Evolutionary conservation across 2,888 invertebrate genomes (phyloP).

Genomic region (Lycaena phlaeas): DNA sequence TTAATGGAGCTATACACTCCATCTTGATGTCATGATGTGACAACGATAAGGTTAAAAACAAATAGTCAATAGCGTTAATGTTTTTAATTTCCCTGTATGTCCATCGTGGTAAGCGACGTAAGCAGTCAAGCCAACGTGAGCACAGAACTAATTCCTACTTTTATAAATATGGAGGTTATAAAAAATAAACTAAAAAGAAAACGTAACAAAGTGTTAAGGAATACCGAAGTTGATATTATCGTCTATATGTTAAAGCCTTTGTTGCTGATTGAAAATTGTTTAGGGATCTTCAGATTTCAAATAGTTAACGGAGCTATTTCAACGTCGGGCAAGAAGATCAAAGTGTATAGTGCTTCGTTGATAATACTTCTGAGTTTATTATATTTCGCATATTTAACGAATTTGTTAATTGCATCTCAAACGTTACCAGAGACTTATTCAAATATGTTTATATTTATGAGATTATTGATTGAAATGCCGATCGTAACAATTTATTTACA

Average conservation of each 20-base stretch:
- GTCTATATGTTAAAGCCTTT: conserved; percentile 22
- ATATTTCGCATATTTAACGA: conserved; percentile 7
- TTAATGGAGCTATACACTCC: neutral
- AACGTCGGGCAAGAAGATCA: conserved; percentile 26
- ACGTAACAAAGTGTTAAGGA: conserved; percentile 8
- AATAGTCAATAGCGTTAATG: neutral
- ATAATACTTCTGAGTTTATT: conserved; percentile 20
- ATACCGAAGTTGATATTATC: conserved; percentile 2
- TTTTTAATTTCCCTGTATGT: neutral
- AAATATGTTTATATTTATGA: neutral
- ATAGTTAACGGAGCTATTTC: conserved; percentile 23
- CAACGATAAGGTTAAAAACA: neutral
- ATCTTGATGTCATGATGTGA: neutral
- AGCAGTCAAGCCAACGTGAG: no score
- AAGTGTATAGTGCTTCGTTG: conserved; percentile 23
- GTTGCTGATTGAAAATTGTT: conserved; percentile 27
- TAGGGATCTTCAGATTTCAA: conserved; percentile 36
- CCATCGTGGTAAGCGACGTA: no score
- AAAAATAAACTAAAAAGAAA: neutral
- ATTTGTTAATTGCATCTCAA: neutral
- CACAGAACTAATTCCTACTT: no score
- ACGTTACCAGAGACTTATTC: neutral
- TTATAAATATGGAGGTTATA: neutral
- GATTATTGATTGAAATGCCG: conserved; percentile 2
- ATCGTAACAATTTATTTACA: neutral